Evolutionary conservation across 2,113 vertebrate genomes (phyloP), one percentile per base, ranked within the genome.

Genomic region (Corvus cornix): DNA sequence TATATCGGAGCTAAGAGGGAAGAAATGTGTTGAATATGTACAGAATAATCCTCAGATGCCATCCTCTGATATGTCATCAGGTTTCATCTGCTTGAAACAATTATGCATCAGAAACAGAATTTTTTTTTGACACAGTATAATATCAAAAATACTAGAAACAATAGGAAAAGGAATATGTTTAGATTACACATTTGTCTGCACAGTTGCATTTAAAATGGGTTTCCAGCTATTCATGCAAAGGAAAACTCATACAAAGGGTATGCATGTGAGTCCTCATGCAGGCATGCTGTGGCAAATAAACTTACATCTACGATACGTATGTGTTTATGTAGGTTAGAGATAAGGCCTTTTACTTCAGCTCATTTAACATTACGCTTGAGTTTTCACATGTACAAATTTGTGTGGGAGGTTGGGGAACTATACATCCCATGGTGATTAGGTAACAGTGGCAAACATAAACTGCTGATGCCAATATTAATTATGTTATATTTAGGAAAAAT

Each of bases 391-490:
- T 52, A 33, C 19, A 48, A 37, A 68, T 87, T 79, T 75, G 17
- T 55, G 35, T 18, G 37, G 31, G 35, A 64, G 12, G 0, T 7
- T 72, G n/a, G 33, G 51, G 41, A 67, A n/a, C 22, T 39, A 55
- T 30, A 31, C 1, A 67, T 76, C 35, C 70, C 6, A 3, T 33
- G 56, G 30, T 70, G 79, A 89, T 78, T 80, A 79, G 41, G 55
- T 76, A 79, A 58, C 3, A 15, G 56, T 48, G 28, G 26, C 52
- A 95, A 90, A 90, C 39, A 75, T 64, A 59, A 89, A 73, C 52
- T 90, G 51, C n/a, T 91, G 75, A 73, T 97, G 95, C 37, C 93
- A 96, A 68, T 95, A 90, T 95, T 93, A 81, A 84, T 96, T 93
- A 92, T 21, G 22, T 53, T 88, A 58, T 46, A 79, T 81, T 93